Base-by-base conservation (phyloP, 2,797 vertebrate genomes). In the Trichosurus vulpecula region DNA sequence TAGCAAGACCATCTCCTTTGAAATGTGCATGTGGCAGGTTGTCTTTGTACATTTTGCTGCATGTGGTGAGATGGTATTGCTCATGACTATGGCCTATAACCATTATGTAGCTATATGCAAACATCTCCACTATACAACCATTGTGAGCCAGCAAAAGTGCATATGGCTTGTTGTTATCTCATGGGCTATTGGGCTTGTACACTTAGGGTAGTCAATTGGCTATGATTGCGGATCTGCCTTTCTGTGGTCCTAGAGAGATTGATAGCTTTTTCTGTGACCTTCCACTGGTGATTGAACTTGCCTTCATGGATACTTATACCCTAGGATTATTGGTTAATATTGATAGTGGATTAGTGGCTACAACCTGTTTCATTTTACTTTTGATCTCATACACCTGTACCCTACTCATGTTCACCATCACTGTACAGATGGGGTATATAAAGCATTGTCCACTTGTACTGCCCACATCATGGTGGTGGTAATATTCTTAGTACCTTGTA, bases 211-310 rank as follows among this genome's bases (percentile, higher is more conserved):
- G 96, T 16, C 97, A 97, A 31, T 55, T 97, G 61, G 56, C 27
- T 57, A 10, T 96, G 47, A 94, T 97, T 55, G 12, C 95, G 51
- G 92, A 92, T 30, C 58, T 98, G 3, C 96, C 96, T 0, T 97
- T 97, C 81, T 97, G 96, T 93, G 95, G 95, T 57, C 93, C 95
- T 14, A 95, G 81, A 3, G 91, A 66, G 81, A 11, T 97, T 25
- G 95, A 98, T 25, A 96, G 94, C 30, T 98, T 98, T 95, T 98
- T 97, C 92, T 98, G 96, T 54, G 96, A 98, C 57, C 96, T 96
- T 74, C 97, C 97, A 51, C 10, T 97, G 51, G 94, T 97, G 29
- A 95, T 97, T 53, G 97, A 96, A 30, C 94, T 97, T 87, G 96
- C 97, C 35, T 98, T 95, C 55, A 93, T 54, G 19, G 96, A 98